These are phyloP conservation scores for Pipra filicauda DNA, from an alignment of 2,113 vertebrate genomes.

Conservation along the genomic window DNA sequence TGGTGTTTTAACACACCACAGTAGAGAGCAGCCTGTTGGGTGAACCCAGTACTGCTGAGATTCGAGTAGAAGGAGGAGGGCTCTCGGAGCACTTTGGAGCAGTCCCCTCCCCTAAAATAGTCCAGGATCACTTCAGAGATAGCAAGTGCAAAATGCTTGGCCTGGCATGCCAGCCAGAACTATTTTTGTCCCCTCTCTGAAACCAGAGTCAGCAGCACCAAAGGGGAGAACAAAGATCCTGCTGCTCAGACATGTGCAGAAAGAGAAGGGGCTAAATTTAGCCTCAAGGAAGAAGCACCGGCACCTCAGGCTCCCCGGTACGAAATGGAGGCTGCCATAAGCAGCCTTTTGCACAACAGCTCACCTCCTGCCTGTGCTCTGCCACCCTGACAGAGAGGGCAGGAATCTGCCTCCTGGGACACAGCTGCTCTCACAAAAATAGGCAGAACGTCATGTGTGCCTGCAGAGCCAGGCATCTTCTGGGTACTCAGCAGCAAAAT, in stretches of 20 bases:
- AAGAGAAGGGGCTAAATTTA: conserved; percentile 59
- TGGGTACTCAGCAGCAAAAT: not conserved
- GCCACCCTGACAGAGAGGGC: not conserved
- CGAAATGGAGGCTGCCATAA: not conserved
- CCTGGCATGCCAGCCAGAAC: conserved; percentile 1
- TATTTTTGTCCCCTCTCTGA: conserved; percentile 53
- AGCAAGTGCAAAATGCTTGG: not conserved
- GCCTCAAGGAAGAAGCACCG: conserved; percentile 24
- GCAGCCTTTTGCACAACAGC: not conserved
- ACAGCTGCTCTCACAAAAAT: not conserved
- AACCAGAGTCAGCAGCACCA: not conserved
- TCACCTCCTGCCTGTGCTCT: fast-evolving
- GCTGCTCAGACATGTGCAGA: not conserved
- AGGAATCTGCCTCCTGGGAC: not conserved
- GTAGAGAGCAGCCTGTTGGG: not conserved
- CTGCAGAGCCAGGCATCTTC: not conserved
- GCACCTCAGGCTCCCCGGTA: not conserved
- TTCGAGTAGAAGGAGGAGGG: not conserved
- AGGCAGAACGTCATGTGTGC: not conserved
- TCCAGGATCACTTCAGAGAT: not conserved
- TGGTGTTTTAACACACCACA: not conserved
- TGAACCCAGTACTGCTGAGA: not conserved
- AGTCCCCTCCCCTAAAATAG: not conserved
- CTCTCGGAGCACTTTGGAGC: not conserved
- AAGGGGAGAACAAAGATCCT: conserved; percentile 20